Percentiles rank a stretch among this genome's conserved stretches.
Evolutionary conservation across 2,888 invertebrate genomes (phyloP).

Genomic region (Ochlodes sylvanus): DNA sequence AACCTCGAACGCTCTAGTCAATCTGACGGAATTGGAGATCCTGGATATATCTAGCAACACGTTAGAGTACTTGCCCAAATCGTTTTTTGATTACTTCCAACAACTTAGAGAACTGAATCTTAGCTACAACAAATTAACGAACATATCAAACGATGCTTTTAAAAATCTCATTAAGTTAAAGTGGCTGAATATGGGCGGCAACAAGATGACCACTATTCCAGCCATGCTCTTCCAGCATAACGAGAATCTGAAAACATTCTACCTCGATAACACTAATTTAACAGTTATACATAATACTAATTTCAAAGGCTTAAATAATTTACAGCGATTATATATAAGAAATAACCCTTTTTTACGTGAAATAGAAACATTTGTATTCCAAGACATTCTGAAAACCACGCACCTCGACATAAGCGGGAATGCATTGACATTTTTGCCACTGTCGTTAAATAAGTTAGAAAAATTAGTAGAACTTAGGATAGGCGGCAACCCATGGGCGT

Average conservation of each 20-base stretch:
- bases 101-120: constrained; percentile 86
- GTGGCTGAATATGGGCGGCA: constrained; percentile 86
- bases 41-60: constrained; percentile 88
- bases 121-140: constrained; percentile 85
- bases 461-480: constrained; percentile 87
- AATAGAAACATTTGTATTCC: constrained; percentile 87
- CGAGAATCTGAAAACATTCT: constrained; percentile 84
- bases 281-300: constrained; percentile 85
- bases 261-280: constrained; percentile 88
- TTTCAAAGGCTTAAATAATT: constrained; percentile 86
- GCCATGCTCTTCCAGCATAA: constrained; percentile 87
- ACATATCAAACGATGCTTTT: constrained; percentile 86
- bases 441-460: constrained; percentile 87
- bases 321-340: constrained; percentile 85
- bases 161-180: constrained; percentile 83
- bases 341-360: constrained; percentile 86
- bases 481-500: constrained; percentile 91
- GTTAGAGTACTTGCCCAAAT: constrained; percentile 87
- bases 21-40: constrained; percentile 87
- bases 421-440: constrained; percentile 88
- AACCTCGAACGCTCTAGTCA: constrained; percentile 90
- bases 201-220: constrained; percentile 85
- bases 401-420: constrained; percentile 89
- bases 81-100: constrained; percentile 88
- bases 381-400: constrained; percentile 85